These are phyloP conservation scores for Drosophila melanosoma DNA, from an alignment of 2,888 invertebrate genomes.

Conservation along the genomic window DNA sequence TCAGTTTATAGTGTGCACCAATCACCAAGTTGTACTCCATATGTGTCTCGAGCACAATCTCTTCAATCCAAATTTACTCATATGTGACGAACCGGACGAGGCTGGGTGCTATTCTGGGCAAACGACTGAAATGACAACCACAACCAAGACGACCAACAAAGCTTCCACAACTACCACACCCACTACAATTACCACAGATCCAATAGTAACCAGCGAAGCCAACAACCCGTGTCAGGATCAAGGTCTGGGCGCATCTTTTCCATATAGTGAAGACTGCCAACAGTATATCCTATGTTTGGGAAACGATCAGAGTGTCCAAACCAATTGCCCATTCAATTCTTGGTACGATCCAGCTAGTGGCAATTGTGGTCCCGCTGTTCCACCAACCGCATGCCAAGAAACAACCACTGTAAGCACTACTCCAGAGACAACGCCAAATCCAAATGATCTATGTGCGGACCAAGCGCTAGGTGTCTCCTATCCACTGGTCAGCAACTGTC, in stretches of 20 bases:
- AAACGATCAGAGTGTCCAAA: constrained; percentile 41
- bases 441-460: constrained; percentile 45
- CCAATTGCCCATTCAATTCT: constrained; percentile 58
- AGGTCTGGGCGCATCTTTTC: constrained; percentile 38
- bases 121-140: not conserved
- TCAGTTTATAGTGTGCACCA: constrained; percentile 58
- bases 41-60: constrained; percentile 52
- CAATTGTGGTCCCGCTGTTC: constrained; percentile 63
- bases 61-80: constrained; percentile 51
- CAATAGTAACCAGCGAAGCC: not conserved
- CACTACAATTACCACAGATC: not conserved
- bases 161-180: not conserved
- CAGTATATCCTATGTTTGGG: constrained; percentile 65
- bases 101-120: constrained; percentile 43
- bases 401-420: constrained; percentile 32
- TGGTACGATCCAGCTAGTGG: constrained; percentile 68
- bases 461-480: constrained; percentile 46
- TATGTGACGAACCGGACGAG: constrained; percentile 62
- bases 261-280: constrained; percentile 41
- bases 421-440: constrained; percentile 14
- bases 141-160: not conserved
- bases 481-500: constrained; percentile 58
- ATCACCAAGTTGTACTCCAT: constrained; percentile 16
- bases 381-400: constrained; percentile 58
- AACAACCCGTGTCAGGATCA: constrained; percentile 10